Base-by-base conservation (phyloP, 92 coral and sea anemone species). In the Epizoanthus ramosus region DNA sequence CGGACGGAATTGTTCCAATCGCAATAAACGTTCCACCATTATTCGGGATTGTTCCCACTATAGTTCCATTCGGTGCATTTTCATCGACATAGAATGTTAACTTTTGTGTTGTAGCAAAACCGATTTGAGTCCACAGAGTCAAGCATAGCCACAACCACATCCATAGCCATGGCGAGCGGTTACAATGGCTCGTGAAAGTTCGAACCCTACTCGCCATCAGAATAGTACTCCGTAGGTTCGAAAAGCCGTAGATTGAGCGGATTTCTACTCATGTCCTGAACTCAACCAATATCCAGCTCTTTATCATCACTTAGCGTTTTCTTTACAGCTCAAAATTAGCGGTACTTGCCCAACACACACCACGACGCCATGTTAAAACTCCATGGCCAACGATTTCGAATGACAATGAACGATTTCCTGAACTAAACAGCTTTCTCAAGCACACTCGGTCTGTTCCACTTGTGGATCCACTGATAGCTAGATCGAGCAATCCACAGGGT, bases 11-110 rank as follows among this genome's bases (percentile, higher is more conserved):
- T 1, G 43, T 17, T 14, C 19, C 14, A 0, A 81, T 0, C 4
- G 1, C 0, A 8, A 67, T 35, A 53, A 65, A 59, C 14, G 65
- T 15, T 68, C 60, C 75, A 59, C 68, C 58, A 57, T 84, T 75
- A n/a, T 41, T 72, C 43, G 93, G 69, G 33, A 94, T 52, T 33
- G 57, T 80, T 22, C 99, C 99, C 80, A 97, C 95, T 69, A 53
- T 64, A 21, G 98, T 88, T 70, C 93, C 94, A 24, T 58, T 84
- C 14, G 98, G 97, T 5, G 71, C 53, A 65, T 94, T 95, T 90
- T 97, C 99, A 73, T 84, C 77, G 85, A 97, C 85, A 63, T 72
- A 86, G 84, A 92, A 97, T n/a, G 73, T 59, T 33, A 61, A 77
- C 43, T 52, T 66, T 19, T 24, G 67, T 22, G 21, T 75, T 79